phyloP scores from a whole-genome alignment of 1,140 invertebrate species.

The Camponotus floridanus region DNA sequence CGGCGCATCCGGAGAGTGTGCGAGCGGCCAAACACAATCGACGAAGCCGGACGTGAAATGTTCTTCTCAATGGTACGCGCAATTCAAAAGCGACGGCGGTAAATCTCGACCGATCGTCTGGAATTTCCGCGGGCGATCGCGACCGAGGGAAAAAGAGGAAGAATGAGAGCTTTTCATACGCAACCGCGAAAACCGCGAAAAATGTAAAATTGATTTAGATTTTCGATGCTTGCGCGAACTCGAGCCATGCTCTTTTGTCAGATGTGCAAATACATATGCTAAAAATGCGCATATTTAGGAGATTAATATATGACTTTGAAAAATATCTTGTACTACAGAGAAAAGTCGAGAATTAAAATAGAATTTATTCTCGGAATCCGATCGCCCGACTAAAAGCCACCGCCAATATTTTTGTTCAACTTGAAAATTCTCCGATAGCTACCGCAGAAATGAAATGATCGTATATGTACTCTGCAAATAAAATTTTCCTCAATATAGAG shows the following conservation, averaged over 20 bases:
- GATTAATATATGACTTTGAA: conserved; percentile 31
- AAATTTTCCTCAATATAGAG: conserved; percentile 1
- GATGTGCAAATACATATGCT: not conserved
- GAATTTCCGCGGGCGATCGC: conserved; percentile 52
- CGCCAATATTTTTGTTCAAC: conserved; percentile 30
- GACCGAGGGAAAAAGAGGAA: too few relatives aligned
- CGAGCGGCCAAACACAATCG: conserved; percentile 61
- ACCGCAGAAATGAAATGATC: not conserved
- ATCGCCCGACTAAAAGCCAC: not conserved
- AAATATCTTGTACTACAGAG: not conserved
- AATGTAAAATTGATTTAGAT: conserved; percentile 32
- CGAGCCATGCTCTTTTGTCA: not conserved
- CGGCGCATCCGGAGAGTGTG: conserved; percentile 44
- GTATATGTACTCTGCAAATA: not conserved
- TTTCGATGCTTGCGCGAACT: not conserved
- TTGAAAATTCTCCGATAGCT: conserved; percentile 7
- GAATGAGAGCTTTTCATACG: conserved; percentile 25
- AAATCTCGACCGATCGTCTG: conserved; percentile 52
- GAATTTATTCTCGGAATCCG: not conserved
- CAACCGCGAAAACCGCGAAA: not conserved
- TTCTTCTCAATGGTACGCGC: conserved; percentile 53
- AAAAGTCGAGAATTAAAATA: conserved; percentile 17
- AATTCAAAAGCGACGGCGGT: conserved; percentile 56
- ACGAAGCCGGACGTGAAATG: conserved; percentile 50
- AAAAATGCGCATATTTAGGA: not conserved